Base-by-base conservation (phyloP, 2,797 vertebrate species). In the Taeniopygia guttata region DNA sequence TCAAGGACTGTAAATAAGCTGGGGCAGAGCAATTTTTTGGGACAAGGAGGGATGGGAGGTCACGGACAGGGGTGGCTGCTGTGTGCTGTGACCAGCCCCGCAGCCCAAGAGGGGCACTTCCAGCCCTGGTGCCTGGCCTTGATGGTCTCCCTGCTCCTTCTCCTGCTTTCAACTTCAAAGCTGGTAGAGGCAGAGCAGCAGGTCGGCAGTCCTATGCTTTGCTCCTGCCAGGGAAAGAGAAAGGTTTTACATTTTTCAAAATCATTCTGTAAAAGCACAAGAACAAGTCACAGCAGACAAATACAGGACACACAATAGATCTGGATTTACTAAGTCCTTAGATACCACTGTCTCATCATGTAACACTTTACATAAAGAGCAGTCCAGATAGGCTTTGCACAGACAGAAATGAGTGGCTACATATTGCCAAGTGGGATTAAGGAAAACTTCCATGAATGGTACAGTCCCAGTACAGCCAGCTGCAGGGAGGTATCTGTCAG, bases 1-100 rank as follows among this genome's bases (percentile, higher is more conserved):
- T 84, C 59, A 16, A 79, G 59, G 87, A 56, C 58, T 69, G 27
- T 88, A 84, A 94, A 93, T 83, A 77, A 94, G n/a, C 27, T 8
- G 29, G 66, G 56, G 59, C 14, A 84, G 42, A 55, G 18, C 3
- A 12, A 55, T 91, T 91, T 43, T 1, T 2, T 59, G 30, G 51
- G 15, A 40, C 26, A 36, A 45, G 1, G 2, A n/a, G 27, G 20
- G 11, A 7, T 1, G 2, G 20, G 20, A 29, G 5, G 8, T 49
- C 11, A 32, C 2, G 1, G 3, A 6, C 0, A 0, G 13, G 30
- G 16, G 4, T 51, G 60, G 38, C 72, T 85, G 86, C 82, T 95
- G 58, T 88, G 66, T 43, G 22, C 75, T 7, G 4, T 89, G 78
- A 76, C 36, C 2, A 5, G 34, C 22, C n/a, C 34, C 13, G 32